phyloP scores from a whole-genome alignment of 2,113 vertebrate species.

The Daubentonia madagascariensis region DNA sequence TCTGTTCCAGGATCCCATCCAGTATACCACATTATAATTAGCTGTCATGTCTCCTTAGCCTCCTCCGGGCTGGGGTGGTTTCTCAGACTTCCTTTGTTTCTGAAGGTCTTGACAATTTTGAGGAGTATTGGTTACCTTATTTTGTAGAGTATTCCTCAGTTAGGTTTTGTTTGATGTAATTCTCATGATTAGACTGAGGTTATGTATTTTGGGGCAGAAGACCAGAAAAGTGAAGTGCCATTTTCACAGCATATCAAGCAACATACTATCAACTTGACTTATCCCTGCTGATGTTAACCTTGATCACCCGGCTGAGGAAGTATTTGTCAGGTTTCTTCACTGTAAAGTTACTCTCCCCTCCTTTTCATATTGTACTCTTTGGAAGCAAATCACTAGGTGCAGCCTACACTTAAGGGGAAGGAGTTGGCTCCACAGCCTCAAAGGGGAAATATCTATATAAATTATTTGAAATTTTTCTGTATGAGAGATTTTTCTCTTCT shows the following conservation, averaged over 20 bases:
- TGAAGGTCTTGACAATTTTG: background rate
- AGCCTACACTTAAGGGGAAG: background rate
- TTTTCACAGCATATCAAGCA: background rate
- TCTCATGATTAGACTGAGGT: background rate
- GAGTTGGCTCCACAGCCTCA: too few species aligned
- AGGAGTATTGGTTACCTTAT: background rate
- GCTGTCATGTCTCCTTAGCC: background rate
- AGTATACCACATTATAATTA: too few species aligned
- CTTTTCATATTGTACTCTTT: background rate
- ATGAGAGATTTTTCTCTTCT: background rate
- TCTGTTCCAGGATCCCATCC: background rate
- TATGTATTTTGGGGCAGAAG: background rate
- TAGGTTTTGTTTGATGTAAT: background rate
- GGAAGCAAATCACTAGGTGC: background rate
- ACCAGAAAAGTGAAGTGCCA: background rate
- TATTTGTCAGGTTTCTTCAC: background rate
- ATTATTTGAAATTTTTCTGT: background rate
- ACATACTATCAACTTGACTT: background rate
- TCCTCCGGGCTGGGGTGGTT: background rate
- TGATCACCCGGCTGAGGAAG: background rate
- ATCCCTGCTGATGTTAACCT: rapidly evolving
- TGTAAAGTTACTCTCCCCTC: too few species aligned
- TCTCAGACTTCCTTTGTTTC: background rate
- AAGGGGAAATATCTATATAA: background rate
- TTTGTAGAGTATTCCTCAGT: background rate